Conservation (phyloP, 2,113 vertebrate species). For the Marcusenius ussheri region DNA sequence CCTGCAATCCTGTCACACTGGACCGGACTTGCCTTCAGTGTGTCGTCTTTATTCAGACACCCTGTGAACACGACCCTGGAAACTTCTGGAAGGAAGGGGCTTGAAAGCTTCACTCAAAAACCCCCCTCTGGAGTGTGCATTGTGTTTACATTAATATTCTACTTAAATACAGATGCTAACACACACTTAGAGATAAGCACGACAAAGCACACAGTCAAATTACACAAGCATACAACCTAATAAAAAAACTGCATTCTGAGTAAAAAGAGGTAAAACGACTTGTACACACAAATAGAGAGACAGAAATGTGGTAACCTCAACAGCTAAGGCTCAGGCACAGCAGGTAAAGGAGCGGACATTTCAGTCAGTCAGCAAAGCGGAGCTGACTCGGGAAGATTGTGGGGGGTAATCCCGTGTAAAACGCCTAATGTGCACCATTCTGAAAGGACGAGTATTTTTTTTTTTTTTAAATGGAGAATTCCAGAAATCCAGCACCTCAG, state of each 20-base stretch:
- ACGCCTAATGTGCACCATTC: background rate
- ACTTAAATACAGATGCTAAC: background rate
- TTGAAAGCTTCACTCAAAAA: background rate
- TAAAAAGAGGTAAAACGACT: background rate
- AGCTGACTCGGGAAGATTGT: background rate
- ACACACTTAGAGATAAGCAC: background rate
- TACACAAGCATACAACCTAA: background rate
- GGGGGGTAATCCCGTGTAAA: background rate
- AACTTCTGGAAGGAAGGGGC: background rate
- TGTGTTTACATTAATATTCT: background rate
- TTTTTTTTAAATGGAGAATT: background rate
- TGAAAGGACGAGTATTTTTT: constrained; percentile 5
- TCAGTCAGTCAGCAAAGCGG: constrained; percentile 4
- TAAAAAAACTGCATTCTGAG: background rate
- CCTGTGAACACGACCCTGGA: background rate
- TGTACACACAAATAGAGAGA: background rate
- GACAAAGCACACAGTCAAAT: background rate
- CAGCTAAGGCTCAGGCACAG: background rate
- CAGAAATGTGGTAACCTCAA: background rate
- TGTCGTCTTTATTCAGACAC: background rate
- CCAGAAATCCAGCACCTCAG: background rate
- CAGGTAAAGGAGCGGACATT: background rate
- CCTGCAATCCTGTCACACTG: background rate
- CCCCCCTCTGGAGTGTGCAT: background rate
- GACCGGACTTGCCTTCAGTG: background rate